A percentile compares a stretch with the other conserved stretches of the same genome.
These are phyloP conservation scores for Sicus ferrugineus DNA, from an alignment of 2,888 invertebrate genomes.

Conservation along the genomic window DNA sequence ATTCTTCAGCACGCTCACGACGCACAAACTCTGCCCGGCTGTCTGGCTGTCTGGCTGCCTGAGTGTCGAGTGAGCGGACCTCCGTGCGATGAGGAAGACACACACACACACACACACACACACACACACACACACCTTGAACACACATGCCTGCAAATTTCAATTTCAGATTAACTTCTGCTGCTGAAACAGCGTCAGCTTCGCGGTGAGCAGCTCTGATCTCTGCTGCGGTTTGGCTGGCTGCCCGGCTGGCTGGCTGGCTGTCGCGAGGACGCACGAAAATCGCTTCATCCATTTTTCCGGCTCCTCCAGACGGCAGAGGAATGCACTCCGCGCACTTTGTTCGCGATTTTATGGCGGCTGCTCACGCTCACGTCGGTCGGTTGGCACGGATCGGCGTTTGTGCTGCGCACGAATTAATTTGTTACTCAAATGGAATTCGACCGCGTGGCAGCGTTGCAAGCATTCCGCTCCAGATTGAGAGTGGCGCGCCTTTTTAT, in stretches of 20 bases:
- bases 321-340: neutral
- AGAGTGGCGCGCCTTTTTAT: too few relatives aligned
- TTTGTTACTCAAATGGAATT: too few relatives aligned
- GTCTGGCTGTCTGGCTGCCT: neutral
- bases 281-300: neutral
- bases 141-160: conserved; percentile 34
- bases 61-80: neutral
- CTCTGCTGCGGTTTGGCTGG: neutral
- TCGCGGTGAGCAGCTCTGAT: conserved; percentile 43
- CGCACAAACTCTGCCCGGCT: neutral
- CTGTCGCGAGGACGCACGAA: neutral
- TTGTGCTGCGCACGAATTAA: too few relatives aligned
- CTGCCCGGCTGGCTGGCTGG: neutral
- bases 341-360: too few relatives aligned
- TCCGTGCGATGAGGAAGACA: too few relatives aligned
- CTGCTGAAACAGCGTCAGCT: conserved; percentile 56
- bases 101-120: conserved; percentile 15
- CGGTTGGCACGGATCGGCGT: too few relatives aligned
- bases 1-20: too few relatives aligned
- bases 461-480: too few relatives aligned
- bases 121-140: conserved; percentile 21
- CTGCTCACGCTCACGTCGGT: neutral
- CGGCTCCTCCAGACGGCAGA: neutral
- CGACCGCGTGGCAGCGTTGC: too few relatives aligned
- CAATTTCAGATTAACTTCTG: conserved; percentile 39